Evolutionary conservation across 1,140 invertebrate species (phyloP).

Genomic region (Mactra quadrangularis): DNA sequence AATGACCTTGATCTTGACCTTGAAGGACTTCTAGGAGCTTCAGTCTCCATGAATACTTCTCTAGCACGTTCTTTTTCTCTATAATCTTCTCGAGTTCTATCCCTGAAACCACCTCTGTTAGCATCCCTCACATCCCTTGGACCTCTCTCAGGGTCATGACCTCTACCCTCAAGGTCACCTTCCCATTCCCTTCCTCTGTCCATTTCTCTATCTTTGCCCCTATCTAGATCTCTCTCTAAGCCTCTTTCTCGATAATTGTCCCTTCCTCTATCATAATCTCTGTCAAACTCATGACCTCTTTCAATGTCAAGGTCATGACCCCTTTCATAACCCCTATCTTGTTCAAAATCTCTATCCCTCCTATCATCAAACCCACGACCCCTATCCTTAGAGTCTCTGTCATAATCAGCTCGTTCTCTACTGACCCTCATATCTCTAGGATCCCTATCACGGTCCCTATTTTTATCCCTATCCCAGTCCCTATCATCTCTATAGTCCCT

Average conservation of each 20-base stretch:
- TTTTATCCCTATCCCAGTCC: conserved; percentile 51
- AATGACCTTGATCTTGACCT: conserved; percentile 64
- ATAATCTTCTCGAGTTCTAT: conserved; percentile 62
- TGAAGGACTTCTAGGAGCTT: conserved; percentile 64
- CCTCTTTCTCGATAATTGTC: conserved; percentile 70
- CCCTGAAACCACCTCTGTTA: conserved; percentile 37
- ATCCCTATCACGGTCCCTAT: conserved; percentile 62
- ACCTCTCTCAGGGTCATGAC: conserved; percentile 52
- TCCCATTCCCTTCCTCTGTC: conserved; percentile 74
- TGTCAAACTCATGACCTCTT: conserved; percentile 76
- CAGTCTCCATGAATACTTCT: conserved; percentile 62
- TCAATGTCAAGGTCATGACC: conserved; percentile 61
- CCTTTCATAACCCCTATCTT: conserved; percentile 49
- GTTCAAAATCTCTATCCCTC: conserved; percentile 73
- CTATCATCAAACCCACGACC: conserved; percentile 37
- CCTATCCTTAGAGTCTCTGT: conserved; percentile 61
- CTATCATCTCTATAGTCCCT: conserved; percentile 54
- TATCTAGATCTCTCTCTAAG: conserved; percentile 68
- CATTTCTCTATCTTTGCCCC: conserved; percentile 63
- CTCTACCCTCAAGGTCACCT: conserved; percentile 6
- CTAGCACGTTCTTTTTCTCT: conserved; percentile 75
- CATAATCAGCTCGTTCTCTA: conserved; percentile 53
- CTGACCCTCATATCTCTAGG: conserved; percentile 54
- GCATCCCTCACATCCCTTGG: conserved; percentile 30
- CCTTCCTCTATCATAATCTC: conserved; percentile 71